Evolutionary conservation across 1,140 invertebrate genomes (phyloP), one percentile per base, ranked within the genome.

Genomic region (Nasonia longicornis): DNA sequence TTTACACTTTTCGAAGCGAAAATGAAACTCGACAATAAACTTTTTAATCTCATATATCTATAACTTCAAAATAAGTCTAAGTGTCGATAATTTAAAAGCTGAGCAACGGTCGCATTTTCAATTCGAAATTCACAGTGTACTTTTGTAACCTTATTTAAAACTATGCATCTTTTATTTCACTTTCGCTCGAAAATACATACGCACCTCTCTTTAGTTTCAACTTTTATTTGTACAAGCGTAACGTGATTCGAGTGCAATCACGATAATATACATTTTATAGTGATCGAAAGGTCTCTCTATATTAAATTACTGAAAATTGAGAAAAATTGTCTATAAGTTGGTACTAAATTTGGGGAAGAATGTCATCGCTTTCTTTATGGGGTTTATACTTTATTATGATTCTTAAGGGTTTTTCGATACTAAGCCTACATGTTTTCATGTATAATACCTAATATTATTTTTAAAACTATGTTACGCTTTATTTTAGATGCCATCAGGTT

Each of bases 301-400:
- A 52, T 70, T 69, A 69, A 69, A 77, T 67, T 48, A 77, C 20
- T 77, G 48, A 69, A 45, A 69, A 12, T 78, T 48, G 0, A 20
- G 35, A 70, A 78, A 78, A 72, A 48, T 78, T 48, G 22, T 26
- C 45, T 70, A 69, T 8, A 38, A 42, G 11, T 14, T 71, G 1
- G 26, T 38, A 42, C 8, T 69, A 48, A 48, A 31, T 38, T 6
- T 6, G 16, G 12, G 38, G 6, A 45, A 52, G 42, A 6, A 73
- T 73, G 26, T 73, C 12, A 58, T 22, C 31, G 63, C 31, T 64
- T 74, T 31, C 26, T 74, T 63, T 29, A 22, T 22, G 29, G 52
- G 20, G 2, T 75, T 38, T 14, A 67, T 26, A 26, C 64, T 45
- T 45, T 45, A 67, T 66, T 45, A 77, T 67, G 63, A 77, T 77